These are phyloP conservation scores for Willowsia nigromaculata DNA, from an alignment of 2,888 invertebrate genomes.

Conservation along the genomic window DNA sequence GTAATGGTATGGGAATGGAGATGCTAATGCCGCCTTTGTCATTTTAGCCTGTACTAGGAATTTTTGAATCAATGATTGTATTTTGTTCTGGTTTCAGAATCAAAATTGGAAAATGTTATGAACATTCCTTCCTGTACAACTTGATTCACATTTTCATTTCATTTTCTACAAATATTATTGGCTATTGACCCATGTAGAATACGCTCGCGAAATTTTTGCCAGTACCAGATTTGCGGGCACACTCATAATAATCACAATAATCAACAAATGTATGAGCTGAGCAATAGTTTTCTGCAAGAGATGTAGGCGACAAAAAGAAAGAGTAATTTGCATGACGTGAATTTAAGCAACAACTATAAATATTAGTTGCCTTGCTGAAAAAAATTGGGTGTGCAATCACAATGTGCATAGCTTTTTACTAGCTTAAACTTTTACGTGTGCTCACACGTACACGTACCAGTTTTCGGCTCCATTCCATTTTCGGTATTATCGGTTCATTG, in stretches of 20 bases:
- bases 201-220: neutral
- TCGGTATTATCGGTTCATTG: constrained; percentile 71
- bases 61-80: no score
- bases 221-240: neutral
- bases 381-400: constrained; percentile 35
- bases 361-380: neutral
- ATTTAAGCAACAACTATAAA: constrained; percentile 24
- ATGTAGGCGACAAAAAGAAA: constrained; percentile 47
- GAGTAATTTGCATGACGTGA: constrained; percentile 58
- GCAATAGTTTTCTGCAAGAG: neutral
- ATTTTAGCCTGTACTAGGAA: no score
- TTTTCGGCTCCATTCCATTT: constrained; percentile 62
- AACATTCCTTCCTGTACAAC: no score
- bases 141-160: no score
- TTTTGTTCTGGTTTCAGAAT: no score
- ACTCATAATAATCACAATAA: neutral
- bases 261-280: neutral
- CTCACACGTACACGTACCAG: constrained; percentile 34
- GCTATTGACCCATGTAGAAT: neutral
- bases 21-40: no score
- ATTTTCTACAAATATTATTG: neutral
- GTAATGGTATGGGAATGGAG: no score
- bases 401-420: neutral
- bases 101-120: no score
- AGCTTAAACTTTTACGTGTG: neutral